These are phyloP conservation scores for Tuta absoluta DNA, from an alignment of 2,888 invertebrate genomes.

Conservation along the genomic window DNA sequence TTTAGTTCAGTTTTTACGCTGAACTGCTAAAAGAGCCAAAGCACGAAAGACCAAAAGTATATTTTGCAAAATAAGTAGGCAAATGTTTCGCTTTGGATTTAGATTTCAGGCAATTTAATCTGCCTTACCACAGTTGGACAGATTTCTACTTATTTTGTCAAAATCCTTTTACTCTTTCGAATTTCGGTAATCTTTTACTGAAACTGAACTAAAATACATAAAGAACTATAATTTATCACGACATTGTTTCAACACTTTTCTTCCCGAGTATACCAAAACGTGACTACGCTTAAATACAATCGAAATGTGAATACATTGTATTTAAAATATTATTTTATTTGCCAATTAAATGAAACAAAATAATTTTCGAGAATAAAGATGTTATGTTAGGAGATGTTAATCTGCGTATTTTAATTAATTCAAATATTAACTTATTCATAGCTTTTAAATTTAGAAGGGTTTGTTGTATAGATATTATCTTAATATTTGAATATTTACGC, in stretches of 20 bases:
- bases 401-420: slow-evolving; percentile 26
- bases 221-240: too few species aligned
- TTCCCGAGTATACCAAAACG: slow-evolving; percentile 57
- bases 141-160: too few species aligned
- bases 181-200: too few species aligned
- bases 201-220: not conserved
- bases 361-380: slow-evolving; percentile 76
- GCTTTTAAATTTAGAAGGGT: slow-evolving; percentile 20
- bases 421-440: slow-evolving; percentile 27
- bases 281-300: slow-evolving; percentile 67
- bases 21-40: too few species aligned
- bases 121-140: too few species aligned
- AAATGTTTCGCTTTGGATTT: too few species aligned
- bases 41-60: too few species aligned
- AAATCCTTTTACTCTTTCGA: too few species aligned
- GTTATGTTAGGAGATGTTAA: slow-evolving; percentile 54
- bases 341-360: slow-evolving; percentile 70
- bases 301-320: slow-evolving; percentile 62
- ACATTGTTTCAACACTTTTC: slow-evolving; percentile 42
- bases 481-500: not conserved
- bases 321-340: slow-evolving; percentile 72
- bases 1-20: too few species aligned
- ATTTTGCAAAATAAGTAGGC: too few species aligned
- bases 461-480: slow-evolving; percentile 6
- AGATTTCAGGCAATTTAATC: too few species aligned